Evolutionary conservation across 2,113 vertebrate species (phyloP).

Genomic region (Craseonycteris thonglongyai): DNA sequence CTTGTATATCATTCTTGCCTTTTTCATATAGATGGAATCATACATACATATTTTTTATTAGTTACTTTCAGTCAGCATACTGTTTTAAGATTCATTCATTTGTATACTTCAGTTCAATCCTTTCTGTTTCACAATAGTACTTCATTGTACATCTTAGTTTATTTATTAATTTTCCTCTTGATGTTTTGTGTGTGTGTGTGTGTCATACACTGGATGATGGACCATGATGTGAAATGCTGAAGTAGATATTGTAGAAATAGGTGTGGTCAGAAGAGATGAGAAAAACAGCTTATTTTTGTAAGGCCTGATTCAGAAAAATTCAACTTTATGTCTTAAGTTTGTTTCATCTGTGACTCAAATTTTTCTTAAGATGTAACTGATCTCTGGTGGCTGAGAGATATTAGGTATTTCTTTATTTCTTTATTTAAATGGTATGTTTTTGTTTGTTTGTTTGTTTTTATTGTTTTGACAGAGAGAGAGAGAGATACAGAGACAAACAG

Average conservation of each 20-base stretch:
- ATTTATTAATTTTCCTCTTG: not conserved
- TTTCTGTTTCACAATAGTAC: not conserved
- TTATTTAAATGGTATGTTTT: too few relatives aligned
- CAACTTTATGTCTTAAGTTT: not conserved
- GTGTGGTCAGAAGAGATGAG: not conserved
- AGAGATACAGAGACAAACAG: too few relatives aligned
- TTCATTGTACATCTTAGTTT: not conserved
- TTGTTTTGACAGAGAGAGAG: too few relatives aligned
- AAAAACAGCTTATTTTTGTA: not conserved
- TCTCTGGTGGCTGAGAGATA: not conserved
- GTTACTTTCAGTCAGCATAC: not conserved
- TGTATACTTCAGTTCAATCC: not conserved
- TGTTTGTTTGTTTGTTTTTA: too few relatives aligned
- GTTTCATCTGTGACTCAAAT: not conserved
- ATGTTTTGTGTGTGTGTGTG: too few relatives aligned
- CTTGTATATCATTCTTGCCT: not conserved
- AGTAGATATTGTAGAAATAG: not conserved
- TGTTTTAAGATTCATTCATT: not conserved
- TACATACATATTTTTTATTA: not conserved
- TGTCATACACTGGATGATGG: not conserved
- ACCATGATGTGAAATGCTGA: not conserved
- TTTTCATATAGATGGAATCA: not conserved
- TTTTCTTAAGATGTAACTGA: not conserved
- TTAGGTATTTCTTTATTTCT: slow-evolving; percentile 11
- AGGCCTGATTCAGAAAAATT: not conserved